Evolutionary conservation across 2,888 invertebrate genomes (phyloP).

Genomic region (Branchipolynoe longqiensis): DNA sequence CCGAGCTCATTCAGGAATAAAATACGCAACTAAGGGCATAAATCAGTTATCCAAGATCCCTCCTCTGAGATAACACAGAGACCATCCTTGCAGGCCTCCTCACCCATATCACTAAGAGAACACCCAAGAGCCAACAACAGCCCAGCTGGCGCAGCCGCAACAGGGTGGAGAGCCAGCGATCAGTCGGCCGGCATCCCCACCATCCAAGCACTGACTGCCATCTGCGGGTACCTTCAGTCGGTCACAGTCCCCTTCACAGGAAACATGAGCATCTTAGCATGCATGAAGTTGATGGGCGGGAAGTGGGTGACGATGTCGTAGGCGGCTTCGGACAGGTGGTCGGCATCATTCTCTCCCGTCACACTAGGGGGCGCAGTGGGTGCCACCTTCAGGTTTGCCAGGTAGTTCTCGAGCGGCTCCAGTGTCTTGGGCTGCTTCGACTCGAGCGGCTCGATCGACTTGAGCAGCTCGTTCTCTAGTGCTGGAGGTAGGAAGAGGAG

Average conservation of each 20-base stretch:
- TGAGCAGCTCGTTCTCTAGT: slow-evolving; percentile 65
- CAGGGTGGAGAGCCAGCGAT: too few relatives aligned
- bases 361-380: slow-evolving; percentile 70
- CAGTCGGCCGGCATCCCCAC: slow-evolving; percentile 46
- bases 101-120: too few relatives aligned
- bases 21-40: too few relatives aligned
- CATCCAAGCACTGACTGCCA: too few relatives aligned
- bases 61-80: too few relatives aligned
- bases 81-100: too few relatives aligned
- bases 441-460: slow-evolving; percentile 80
- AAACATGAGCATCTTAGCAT: slow-evolving; percentile 81
- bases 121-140: too few relatives aligned
- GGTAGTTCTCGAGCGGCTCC: slow-evolving; percentile 78
- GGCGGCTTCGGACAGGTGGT: slow-evolving; percentile 78
- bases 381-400: slow-evolving; percentile 76
- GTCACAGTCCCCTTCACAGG: slow-evolving; percentile 74
- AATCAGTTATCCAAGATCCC: too few relatives aligned
- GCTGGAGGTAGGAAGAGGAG: slow-evolving; percentile 27
- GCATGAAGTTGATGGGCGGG: slow-evolving; percentile 82
- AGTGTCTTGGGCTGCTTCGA: slow-evolving; percentile 85
- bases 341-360: slow-evolving; percentile 50
- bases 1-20: too few relatives aligned
- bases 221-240: too few relatives aligned
- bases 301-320: slow-evolving; percentile 77
- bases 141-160: too few relatives aligned